Percentiles rank a stretch among this genome's conserved stretches.
These are phyloP conservation scores for Synanthedon tipuliformis DNA, from an alignment of 2,888 invertebrate species.

Conservation along the genomic window DNA sequence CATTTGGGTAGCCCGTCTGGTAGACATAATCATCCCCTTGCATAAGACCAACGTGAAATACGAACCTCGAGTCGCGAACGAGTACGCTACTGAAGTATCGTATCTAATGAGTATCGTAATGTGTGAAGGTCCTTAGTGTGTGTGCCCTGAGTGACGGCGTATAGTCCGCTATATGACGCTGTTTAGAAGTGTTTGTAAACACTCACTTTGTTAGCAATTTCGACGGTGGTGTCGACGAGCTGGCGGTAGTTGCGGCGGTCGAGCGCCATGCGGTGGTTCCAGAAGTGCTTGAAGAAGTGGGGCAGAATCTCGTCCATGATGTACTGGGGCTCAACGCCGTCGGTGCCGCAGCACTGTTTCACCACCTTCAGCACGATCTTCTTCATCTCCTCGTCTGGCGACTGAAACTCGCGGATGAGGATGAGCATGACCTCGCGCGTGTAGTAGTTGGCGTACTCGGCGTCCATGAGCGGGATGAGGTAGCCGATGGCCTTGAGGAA, in stretches of 20 bases:
- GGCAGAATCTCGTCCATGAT: constrained; percentile 99
- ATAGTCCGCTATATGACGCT: too few relatives aligned
- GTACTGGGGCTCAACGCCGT: constrained; percentile 99
- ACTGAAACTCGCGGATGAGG: constrained; percentile 98
- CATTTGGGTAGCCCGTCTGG: too few relatives aligned
- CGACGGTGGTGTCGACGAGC: constrained; percentile 98
- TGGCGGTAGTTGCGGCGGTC: constrained; percentile 98
- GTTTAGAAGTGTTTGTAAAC: neutral
- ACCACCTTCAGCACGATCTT: constrained; percentile 99
- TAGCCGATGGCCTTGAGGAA: constrained; percentile 99
- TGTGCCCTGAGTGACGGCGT: too few relatives aligned
- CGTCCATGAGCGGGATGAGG: constrained; percentile 99
- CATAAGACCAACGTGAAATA: too few relatives aligned
- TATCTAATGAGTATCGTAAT: too few relatives aligned
- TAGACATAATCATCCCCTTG: too few relatives aligned
- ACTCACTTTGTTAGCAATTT: constrained; percentile 94
- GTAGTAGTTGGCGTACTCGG: constrained; percentile 99
- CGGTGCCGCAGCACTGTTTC: constrained; percentile 99
- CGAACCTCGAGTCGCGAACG: too few relatives aligned
- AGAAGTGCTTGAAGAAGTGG: constrained; percentile 99
- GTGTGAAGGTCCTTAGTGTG: too few relatives aligned
- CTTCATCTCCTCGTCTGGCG: constrained; percentile 99
- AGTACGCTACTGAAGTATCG: too few relatives aligned
- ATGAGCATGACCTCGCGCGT: constrained; percentile 98
- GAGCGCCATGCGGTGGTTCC: constrained; percentile 99